Conservation (phyloP, 2,113 vertebrate species). For the Geococcyx californianus region DNA sequence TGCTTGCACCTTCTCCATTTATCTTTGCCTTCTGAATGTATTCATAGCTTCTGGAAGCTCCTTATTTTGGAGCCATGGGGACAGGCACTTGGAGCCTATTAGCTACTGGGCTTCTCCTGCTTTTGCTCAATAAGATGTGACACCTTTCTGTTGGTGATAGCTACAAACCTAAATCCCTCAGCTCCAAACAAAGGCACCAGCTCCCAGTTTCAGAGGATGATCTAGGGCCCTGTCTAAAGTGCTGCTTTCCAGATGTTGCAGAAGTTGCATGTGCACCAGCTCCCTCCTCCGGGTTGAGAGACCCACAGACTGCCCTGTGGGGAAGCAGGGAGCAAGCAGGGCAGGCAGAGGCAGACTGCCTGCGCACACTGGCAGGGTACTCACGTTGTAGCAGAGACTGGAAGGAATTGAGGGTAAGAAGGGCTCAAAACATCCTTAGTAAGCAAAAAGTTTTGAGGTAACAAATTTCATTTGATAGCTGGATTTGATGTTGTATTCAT, state of each 20-base stretch:
- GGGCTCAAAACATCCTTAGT: background rate
- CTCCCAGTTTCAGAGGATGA: background rate
- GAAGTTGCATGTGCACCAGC: accelerated
- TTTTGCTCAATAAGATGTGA: background rate
- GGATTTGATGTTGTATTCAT: background rate
- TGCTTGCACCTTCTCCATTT: background rate
- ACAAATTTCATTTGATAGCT: background rate
- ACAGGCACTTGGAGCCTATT: background rate
- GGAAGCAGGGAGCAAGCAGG: background rate
- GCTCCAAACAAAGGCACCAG: background rate
- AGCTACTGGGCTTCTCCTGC: background rate
- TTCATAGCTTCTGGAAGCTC: background rate
- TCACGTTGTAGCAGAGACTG: background rate
- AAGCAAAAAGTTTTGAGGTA: background rate
- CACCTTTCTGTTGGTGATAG: background rate
- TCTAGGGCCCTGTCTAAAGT: background rate
- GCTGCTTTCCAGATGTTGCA: background rate
- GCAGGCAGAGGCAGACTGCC: background rate
- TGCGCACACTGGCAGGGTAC: accelerated
- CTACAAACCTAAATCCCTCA: background rate
- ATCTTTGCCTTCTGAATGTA: background rate
- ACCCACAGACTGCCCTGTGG: accelerated
- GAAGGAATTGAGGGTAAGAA: background rate
- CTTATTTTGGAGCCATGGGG: background rate
- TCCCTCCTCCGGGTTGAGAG: background rate